Conservation (phyloP, 2,113 vertebrate species). For the Forbesichthys papilliferus region DNA sequence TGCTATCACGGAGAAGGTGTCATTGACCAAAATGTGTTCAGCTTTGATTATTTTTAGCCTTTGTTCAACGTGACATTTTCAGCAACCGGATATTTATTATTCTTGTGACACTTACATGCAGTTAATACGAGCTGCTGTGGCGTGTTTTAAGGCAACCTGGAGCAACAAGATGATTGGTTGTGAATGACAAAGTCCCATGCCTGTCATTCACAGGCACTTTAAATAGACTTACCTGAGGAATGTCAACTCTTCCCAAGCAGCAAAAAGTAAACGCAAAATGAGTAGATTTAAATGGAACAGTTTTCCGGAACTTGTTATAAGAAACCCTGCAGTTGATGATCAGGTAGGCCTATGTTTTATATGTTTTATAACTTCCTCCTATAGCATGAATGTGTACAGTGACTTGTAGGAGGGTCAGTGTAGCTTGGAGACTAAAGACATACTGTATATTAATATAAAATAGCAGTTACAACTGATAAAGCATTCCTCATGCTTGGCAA, state of each 20-base stretch:
- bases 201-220: too few relatives aligned
- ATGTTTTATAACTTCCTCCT: constrained; percentile 17
- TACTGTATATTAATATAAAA: too few relatives aligned
- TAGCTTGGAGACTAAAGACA: neutral
- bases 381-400: neutral
- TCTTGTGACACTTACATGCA: too few relatives aligned
- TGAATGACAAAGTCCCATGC: too few relatives aligned
- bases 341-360: constrained; percentile 53
- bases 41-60: neutral
- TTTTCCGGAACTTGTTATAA: constrained; percentile 58
- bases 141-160: too few relatives aligned
- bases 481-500: too few relatives aligned
- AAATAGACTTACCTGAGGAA: constrained; percentile 5
- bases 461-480: too few relatives aligned
- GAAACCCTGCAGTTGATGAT: constrained; percentile 47
- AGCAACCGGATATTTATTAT: constrained; percentile 4
- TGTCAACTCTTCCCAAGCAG: constrained; percentile 2
- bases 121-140: too few relatives aligned
- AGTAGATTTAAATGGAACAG: constrained; percentile 54
- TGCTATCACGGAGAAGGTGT: constrained; percentile 22
- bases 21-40: constrained; percentile 38
- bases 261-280: constrained; percentile 50
- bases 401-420: neutral
- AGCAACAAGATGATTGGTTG: too few relatives aligned
- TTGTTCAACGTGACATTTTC: neutral